phyloP scores from a whole-genome alignment of 2,113 vertebrate genomes.

The Petaurus breviceps region DNA sequence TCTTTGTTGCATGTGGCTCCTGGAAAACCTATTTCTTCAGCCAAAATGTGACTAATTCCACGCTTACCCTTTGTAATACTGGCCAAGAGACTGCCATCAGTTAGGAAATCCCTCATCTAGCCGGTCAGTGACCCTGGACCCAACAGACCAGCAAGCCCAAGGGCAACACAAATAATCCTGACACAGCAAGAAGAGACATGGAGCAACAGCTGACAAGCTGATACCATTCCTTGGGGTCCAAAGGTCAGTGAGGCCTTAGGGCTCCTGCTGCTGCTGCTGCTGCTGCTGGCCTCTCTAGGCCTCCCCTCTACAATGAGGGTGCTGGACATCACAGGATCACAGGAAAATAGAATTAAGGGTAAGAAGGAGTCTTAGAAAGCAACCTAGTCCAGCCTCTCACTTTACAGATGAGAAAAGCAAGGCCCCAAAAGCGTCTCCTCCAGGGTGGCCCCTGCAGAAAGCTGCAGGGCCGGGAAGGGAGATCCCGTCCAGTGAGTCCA shows the following conservation, averaged over 20 bases:
- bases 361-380: accelerated
- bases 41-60: not conserved
- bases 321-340: not conserved
- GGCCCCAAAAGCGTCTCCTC: not conserved
- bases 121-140: not conserved
- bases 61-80: not conserved
- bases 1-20: not conserved
- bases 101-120: not conserved
- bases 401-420: not conserved
- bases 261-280: not conserved
- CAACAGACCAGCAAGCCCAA: not conserved
- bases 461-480: not conserved
- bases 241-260: too few species aligned
- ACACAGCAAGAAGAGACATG: not conserved
- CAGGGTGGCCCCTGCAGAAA: not conserved
- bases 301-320: not conserved
- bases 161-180: not conserved
- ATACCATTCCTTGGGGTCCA: not conserved
- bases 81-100: not conserved
- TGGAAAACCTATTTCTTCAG: not conserved
- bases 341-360: not conserved
- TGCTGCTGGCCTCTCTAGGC: not conserved
- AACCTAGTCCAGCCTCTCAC: accelerated
- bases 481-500: accelerated
- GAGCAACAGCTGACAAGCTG: not conserved